Conservation (phyloP, 2,797 vertebrate genomes). For the Cossypha polioptera region DNA sequence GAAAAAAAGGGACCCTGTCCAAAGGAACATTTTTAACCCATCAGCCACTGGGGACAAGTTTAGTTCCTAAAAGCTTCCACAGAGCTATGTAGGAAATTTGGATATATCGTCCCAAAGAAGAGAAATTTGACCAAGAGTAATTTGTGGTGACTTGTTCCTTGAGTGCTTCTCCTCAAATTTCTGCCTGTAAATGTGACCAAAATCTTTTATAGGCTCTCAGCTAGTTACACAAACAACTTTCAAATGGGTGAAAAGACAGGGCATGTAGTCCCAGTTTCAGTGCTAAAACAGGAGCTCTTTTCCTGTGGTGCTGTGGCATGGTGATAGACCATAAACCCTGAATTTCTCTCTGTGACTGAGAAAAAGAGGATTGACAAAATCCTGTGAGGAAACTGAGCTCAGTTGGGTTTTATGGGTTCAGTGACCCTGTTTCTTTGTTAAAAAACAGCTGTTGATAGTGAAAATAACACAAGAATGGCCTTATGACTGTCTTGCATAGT, state of each 20-base stretch:
- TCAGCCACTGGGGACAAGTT: neutral
- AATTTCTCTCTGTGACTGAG: neutral
- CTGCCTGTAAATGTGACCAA: neutral
- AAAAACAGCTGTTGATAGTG: neutral
- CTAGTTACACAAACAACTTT: neutral
- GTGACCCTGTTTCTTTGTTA: neutral
- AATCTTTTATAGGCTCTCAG: neutral
- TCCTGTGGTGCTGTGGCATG: neutral
- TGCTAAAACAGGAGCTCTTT: neutral
- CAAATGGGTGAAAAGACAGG: neutral
- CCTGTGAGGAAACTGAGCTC: neutral
- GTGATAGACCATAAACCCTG: neutral
- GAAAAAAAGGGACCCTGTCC: neutral
- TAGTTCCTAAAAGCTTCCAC: neutral
- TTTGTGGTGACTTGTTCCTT: neutral
- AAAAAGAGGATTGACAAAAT: neutral
- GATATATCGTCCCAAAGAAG: neutral
- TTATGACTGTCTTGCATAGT: neutral
- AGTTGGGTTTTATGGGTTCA: neutral
- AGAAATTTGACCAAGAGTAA: neutral
- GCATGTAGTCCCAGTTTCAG: neutral
- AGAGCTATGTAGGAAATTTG: neutral
- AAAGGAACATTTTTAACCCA: neutral
- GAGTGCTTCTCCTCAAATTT: neutral
- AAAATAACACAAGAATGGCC: neutral